A percentile compares a stretch with the other conserved stretches of the same genome.
Evolutionary conservation across 2,888 invertebrate genomes (phyloP).

Genomic region (Tethea ocularis): DNA sequence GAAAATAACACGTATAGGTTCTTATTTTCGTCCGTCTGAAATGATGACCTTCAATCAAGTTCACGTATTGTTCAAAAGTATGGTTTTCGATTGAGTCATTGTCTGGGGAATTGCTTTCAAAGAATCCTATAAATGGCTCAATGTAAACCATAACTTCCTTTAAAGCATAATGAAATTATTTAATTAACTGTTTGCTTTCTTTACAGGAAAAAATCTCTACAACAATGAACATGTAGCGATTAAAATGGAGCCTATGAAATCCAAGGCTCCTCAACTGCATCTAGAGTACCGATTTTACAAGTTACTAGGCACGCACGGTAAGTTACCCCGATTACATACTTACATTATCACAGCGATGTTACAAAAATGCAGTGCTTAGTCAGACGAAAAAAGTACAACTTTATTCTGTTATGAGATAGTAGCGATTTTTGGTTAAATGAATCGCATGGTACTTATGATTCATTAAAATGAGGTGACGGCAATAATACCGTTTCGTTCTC

Average conservation of each 20-base stretch:
- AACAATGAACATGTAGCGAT: constrained; percentile 99
- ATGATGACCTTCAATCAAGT: background rate
- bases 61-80: background rate
- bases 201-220: constrained; percentile 99
- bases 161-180: background rate
- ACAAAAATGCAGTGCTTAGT: constrained; percentile 23
- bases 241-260: constrained; percentile 99
- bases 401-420: constrained; percentile 24
- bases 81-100: background rate
- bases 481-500: constrained; percentile 33
- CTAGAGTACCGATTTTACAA: constrained; percentile 99
- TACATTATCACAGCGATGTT: constrained; percentile 25
- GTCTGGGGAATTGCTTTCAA: background rate
- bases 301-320: constrained; percentile 98
- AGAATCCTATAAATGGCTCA: background rate
- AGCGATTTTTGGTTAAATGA: constrained; percentile 26
- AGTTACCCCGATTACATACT: constrained; percentile 61
- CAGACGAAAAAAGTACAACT: constrained; percentile 16
- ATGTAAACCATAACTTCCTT: background rate
- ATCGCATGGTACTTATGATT: constrained; percentile 33
- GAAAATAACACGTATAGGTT: too few relatives aligned
- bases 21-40: background rate
- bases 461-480: constrained; percentile 37
- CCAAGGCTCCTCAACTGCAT: constrained; percentile 99
- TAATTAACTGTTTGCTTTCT: constrained; percentile 50